A percentile compares a stretch with the other conserved stretches of the same genome.
phyloP scores from a whole-genome alignment of 2,797 vertebrate species.

The Buceros bicornis region DNA sequence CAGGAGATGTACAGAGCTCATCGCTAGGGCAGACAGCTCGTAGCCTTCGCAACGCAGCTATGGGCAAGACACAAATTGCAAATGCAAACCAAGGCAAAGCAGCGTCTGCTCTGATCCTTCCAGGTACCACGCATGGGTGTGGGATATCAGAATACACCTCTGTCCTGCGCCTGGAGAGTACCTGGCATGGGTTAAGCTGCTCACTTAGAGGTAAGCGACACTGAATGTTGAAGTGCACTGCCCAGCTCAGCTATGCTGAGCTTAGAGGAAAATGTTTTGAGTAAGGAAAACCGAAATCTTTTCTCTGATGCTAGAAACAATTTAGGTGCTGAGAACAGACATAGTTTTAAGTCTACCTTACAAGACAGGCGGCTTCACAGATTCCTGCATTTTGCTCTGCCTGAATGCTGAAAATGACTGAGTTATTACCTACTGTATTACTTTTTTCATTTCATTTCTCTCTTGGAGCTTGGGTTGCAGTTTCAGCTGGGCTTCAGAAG shows the following conservation, averaged over 20 bases:
- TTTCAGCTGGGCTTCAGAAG: background rate
- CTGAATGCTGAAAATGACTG: background rate
- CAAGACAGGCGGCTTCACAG: background rate
- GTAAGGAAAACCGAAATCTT: background rate
- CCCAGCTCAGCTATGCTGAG: background rate
- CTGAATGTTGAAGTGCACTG: background rate
- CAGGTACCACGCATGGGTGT: rapidly evolving
- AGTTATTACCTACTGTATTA: background rate
- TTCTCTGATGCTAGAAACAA: background rate
- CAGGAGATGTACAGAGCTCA: background rate
- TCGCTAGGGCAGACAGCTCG: rapidly evolving
- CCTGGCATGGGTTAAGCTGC: background rate
- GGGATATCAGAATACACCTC: background rate
- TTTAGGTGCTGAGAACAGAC: background rate
- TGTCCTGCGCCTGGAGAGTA: background rate
- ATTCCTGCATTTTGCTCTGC: background rate
- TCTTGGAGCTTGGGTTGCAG: background rate
- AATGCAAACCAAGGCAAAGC: background rate
- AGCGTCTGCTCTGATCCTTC: background rate
- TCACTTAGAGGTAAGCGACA: background rate
- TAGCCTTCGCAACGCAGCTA: background rate
- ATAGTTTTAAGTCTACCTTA: background rate
- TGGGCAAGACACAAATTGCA: background rate
- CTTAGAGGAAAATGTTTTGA: background rate
- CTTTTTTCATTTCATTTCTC: background rate